A percentile compares a stretch with the other conserved stretches of the same genome.
Conservation (phyloP, 2,797 vertebrate species). For the Rhabdomys pumilio region DNA sequence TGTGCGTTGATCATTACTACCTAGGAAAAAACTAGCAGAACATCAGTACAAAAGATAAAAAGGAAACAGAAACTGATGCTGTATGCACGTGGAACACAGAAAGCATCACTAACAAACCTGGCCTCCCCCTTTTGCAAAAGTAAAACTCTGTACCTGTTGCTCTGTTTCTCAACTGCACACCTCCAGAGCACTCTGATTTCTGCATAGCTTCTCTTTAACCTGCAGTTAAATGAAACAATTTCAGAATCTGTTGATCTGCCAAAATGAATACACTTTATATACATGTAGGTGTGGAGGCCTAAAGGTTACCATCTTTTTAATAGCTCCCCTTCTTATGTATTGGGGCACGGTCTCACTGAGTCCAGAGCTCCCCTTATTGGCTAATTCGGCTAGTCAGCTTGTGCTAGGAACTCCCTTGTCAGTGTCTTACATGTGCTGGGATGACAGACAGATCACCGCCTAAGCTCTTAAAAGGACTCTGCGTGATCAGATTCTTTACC, state of each 20-base stretch:
- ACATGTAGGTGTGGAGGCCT: not conserved
- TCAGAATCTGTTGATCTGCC: conserved; percentile 13
- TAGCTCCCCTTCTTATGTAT: not conserved
- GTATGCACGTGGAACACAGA: not conserved
- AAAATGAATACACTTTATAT: not conserved
- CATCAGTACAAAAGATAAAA: conserved; percentile 45
- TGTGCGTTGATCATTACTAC: conserved; percentile 82
- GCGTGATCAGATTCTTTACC: not conserved
- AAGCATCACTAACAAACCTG: not conserved
- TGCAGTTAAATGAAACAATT: conserved; percentile 61
- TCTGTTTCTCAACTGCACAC: conserved; percentile 54
- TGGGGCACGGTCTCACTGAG: not conserved
- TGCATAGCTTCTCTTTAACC: conserved; percentile 64
- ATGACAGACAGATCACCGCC: not conserved
- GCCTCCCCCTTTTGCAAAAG: not conserved
- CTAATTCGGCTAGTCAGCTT: not conserved
- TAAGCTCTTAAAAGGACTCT: not conserved
- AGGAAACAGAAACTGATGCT: not conserved
- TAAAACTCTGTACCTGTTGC: conserved; percentile 69
- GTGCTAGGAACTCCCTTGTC: not conserved
- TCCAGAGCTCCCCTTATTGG: not conserved
- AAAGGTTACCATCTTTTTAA: not conserved
- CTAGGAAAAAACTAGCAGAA: conserved; percentile 60
- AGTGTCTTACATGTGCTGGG: not conserved
- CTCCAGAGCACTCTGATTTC: conserved; percentile 67